Evolutionary conservation across 2,113 vertebrate genomes (phyloP).

Genomic region (Oplegnathus fasciatus): DNA sequence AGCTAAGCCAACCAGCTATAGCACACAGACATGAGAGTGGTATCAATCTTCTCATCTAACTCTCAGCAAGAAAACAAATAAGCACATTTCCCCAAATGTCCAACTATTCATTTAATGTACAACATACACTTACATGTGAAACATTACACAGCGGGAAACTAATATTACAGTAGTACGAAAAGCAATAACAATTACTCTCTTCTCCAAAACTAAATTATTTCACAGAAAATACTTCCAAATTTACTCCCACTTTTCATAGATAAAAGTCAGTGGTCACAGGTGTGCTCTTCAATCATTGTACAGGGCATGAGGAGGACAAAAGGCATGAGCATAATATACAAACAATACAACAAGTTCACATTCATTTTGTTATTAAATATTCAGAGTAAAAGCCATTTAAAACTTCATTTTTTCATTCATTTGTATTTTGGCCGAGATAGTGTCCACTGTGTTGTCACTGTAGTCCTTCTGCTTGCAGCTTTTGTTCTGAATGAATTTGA

Average conservation of each 20-base stretch:
- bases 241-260: not conserved
- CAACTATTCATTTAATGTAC: not conserved
- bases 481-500: conserved; percentile 82
- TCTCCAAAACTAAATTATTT: conserved; percentile 1
- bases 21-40: not conserved
- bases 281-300: not conserved
- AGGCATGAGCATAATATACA: conserved; percentile 6
- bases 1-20: not conserved
- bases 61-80: not conserved
- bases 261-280: not conserved
- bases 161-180: conserved; percentile 1
- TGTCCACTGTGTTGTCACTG: conserved; percentile 20
- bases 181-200: not conserved
- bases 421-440: conserved; percentile 75
- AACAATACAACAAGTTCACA: not conserved
- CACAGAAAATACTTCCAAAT: conserved; percentile 7
- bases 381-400: conserved; percentile 17
- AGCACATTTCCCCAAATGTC: not conserved
- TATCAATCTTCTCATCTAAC: not conserved
- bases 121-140: not conserved
- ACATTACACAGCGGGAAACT: not conserved
- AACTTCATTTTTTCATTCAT: conserved; percentile 58
- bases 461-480: conserved; percentile 66
- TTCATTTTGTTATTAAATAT: conserved; percentile 10
- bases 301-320: not conserved